Evolutionary conservation across 1,140 invertebrate genomes (phyloP).

Genomic region (Condylostylus longicornis): DNA sequence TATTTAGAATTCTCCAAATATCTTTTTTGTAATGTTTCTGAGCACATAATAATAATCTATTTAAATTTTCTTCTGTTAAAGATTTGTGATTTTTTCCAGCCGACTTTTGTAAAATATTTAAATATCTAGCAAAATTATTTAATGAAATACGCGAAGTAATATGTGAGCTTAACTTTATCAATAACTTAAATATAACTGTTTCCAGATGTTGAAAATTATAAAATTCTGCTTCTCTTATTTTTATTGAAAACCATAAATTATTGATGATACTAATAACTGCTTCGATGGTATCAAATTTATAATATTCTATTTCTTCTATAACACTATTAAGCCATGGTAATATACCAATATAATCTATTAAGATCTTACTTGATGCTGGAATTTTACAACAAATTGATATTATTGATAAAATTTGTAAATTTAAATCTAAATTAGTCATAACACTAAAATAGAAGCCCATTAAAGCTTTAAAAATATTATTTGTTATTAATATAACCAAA

Average conservation of each 20-base stretch:
- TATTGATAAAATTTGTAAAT: slow-evolving; percentile 45
- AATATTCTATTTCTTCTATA: slow-evolving; percentile 21
- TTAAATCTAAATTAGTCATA: slow-evolving; percentile 33
- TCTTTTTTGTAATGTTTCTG: slow-evolving; percentile 17
- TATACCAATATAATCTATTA: slow-evolving; percentile 44
- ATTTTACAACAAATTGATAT: slow-evolving; percentile 42
- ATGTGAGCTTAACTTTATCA: slow-evolving; percentile 16
- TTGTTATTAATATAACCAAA: slow-evolving; percentile 40
- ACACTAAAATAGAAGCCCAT: slow-evolving; percentile 36
- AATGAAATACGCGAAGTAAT: slow-evolving; percentile 20
- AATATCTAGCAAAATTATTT: slow-evolving; percentile 14
- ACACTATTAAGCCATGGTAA: slow-evolving; percentile 40
- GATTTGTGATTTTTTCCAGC: slow-evolving; percentile 12
- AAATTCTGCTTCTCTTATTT: slow-evolving; percentile 15
- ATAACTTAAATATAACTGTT: slow-evolving; percentile 14
- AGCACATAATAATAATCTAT: slow-evolving; percentile 17
- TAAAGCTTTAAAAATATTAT: slow-evolving; percentile 42
- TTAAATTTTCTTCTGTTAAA: slow-evolving; percentile 9
- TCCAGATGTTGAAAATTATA: slow-evolving; percentile 16
- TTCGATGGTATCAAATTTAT: slow-evolving; percentile 29
- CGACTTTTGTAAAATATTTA: slow-evolving; percentile 25
- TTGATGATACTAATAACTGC: slow-evolving; percentile 27
- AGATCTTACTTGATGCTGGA: slow-evolving; percentile 40
- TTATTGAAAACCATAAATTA: slow-evolving; percentile 26
- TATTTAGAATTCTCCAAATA: slow-evolving; percentile 2